Percentiles rank a stretch among this genome's conserved stretches.
These are phyloP conservation scores for Alouatta palliata DNA, from an alignment of 2,113 vertebrate genomes.

Conservation along the genomic window DNA sequence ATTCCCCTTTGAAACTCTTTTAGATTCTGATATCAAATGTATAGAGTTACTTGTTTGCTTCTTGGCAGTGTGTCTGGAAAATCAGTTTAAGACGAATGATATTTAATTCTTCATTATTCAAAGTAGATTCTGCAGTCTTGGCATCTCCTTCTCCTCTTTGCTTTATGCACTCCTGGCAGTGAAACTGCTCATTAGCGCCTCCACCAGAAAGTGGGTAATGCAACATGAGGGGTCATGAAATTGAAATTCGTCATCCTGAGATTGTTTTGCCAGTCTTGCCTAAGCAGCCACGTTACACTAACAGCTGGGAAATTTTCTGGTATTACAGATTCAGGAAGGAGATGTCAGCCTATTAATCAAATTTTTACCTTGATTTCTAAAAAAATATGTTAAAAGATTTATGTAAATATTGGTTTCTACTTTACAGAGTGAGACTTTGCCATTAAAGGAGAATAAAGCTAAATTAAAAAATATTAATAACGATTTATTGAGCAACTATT, in stretches of 20 bases:
- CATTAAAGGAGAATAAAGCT: background rate
- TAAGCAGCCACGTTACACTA: background rate
- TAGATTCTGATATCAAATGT: background rate
- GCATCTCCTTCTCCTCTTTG: slow-evolving; percentile 15
- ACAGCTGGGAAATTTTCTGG: background rate
- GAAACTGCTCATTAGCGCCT: slow-evolving; percentile 15
- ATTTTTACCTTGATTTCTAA: slow-evolving; percentile 18
- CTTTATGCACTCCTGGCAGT: slow-evolving; percentile 4
- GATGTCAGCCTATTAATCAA: slow-evolving; percentile 5
- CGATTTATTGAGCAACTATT: background rate
- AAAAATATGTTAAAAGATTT: slow-evolving; percentile 36
- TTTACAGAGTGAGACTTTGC: background rate
- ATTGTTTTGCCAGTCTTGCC: background rate
- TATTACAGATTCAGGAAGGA: slow-evolving; percentile 7
- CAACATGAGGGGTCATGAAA: background rate
- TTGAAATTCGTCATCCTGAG: background rate
- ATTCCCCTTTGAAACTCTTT: background rate
- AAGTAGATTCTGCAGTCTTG: background rate
- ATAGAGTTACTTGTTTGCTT: slow-evolving; percentile 36
- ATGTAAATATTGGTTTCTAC: background rate
- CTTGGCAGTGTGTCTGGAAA: slow-evolving; percentile 55
- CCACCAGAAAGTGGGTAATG: background rate
- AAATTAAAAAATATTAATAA: slow-evolving; percentile 3
- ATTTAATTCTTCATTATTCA: slow-evolving; percentile 61
- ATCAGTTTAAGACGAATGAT: slow-evolving; percentile 50